phyloP scores from a whole-genome alignment of 2,888 invertebrate genomes.

The Diaphora mendica region DNA sequence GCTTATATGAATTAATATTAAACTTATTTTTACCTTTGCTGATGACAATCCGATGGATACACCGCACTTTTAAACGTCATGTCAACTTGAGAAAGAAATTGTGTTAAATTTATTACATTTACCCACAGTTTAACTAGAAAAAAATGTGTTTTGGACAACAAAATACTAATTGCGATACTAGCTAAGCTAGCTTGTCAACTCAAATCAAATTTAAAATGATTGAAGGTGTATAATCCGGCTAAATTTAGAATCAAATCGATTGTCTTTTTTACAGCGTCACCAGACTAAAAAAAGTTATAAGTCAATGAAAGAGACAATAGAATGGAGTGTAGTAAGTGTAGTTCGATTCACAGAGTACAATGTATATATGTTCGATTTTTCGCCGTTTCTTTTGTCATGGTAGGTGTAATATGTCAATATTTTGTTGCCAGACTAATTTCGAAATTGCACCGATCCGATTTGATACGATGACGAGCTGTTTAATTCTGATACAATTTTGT shows the following conservation, averaged over 20 bases:
- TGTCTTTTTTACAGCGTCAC: conserved; percentile 30
- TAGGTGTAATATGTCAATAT: conserved; percentile 38
- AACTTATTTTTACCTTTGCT: conserved; percentile 50
- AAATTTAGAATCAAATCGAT: conserved; percentile 5
- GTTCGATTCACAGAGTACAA: no score
- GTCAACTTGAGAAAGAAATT: conserved; percentile 50
- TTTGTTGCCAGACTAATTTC: conserved; percentile 22
- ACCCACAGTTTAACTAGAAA: conserved; percentile 56
- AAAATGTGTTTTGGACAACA: conserved; percentile 34
- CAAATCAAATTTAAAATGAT: no score
- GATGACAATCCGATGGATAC: conserved; percentile 33
- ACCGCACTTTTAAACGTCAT: conserved; percentile 50
- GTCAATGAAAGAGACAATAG: background rate
- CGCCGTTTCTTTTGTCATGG: conserved; percentile 19
- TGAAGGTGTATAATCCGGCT: conserved; percentile 16
- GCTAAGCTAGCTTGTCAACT: conserved; percentile 17
- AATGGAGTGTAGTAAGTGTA: background rate
- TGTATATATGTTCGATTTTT: background rate
- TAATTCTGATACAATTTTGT: no score
- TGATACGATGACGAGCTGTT: background rate
- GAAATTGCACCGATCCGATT: background rate
- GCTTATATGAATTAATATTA: conserved; percentile 13
- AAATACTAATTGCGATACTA: background rate
- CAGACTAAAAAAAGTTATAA: conserved; percentile 1
- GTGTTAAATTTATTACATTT: conserved; percentile 47